Base-by-base conservation (phyloP, 2,113 vertebrate genomes). In the Zapornia atra region DNA sequence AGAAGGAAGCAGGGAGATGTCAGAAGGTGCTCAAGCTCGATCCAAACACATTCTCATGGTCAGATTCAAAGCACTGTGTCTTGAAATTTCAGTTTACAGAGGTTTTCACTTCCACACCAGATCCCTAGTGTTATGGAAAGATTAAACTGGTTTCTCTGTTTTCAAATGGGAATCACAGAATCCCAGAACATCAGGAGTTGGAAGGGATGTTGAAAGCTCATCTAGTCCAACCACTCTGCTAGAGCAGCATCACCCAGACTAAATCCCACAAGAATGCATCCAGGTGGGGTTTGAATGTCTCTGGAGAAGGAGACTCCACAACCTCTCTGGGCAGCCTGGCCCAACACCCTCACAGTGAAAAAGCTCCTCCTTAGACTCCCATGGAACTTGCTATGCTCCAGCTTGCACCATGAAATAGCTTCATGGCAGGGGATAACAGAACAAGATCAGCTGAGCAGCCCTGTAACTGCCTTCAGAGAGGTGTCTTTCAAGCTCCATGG, bases 71-170 rank as follows among this genome's bases (percentile, higher is more conserved):
- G 56, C 44, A 16, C 31, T 7, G 12, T 5, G 38, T 38, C 60
- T 36, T 50, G 7, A 33, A 17, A 19, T 33, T 29, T 15, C 18
- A 12, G 8, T 21, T 18, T 4, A 18, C 8, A 15, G 4, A 60
- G 15, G 13, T 28, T 86, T 54, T 63, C 57, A 6, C 17, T 34
- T 44, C 10, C 44, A 51, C 29, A 10, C 26, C 44, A 22, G 0
- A 29, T 61, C 42, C 3, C 6, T 3, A 24, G 44, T 8, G 11
- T 9, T 4, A 22, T 0, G 26, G 11, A 18, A 54, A 54, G 19
- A 3, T 1, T 6, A 4, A 59, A 31, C 3, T 8, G 8, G 3
- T 38, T 38, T 20, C 24, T 5, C 1, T 8, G 5, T 42, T 80
- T 57, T 50, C 36, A 70, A 50, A 31, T 4, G 15, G 57, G 61